These are phyloP conservation scores for Buathra laborator DNA, from an alignment of 2,888 invertebrate genomes.

Conservation along the genomic window DNA sequence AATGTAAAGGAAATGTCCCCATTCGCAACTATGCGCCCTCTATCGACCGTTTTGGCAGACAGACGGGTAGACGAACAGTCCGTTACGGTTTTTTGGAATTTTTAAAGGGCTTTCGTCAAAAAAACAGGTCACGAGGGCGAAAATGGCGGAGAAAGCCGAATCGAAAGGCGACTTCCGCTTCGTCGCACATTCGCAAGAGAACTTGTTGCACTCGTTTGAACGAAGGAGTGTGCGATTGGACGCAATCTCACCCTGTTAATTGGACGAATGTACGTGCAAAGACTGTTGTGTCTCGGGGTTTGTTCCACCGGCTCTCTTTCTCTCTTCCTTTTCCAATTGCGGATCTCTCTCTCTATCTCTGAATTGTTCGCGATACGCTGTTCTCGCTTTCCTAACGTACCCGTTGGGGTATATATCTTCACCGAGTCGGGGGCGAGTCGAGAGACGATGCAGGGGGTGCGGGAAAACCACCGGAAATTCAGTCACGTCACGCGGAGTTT, in stretches of 20 bases:
- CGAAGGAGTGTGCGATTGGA: conserved; percentile 18
- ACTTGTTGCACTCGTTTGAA: conserved; percentile 20
- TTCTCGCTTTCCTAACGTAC: conserved; percentile 16
- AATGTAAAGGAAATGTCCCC: too few relatives aligned
- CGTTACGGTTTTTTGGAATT: too few relatives aligned
- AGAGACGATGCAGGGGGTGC: conserved; percentile 5
- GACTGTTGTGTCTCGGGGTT: neutral
- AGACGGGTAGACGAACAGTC: too few relatives aligned
- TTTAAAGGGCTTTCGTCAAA: too few relatives aligned
- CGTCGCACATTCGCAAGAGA: neutral
- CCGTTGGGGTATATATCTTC: neutral
- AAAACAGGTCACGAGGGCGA: too few relatives aligned
- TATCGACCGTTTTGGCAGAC: too few relatives aligned
- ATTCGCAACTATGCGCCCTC: too few relatives aligned
- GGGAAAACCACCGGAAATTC: conserved; percentile 72
- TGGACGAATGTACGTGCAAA: conserved; percentile 42
- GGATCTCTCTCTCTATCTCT: neutral
- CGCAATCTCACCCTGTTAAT: conserved; percentile 47
- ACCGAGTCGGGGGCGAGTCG: conserved; percentile 10
- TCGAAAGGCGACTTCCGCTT: too few relatives aligned
- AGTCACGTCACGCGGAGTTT: conserved; percentile 76
- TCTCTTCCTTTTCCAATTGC: neutral
- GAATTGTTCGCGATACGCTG: conserved; percentile 1
- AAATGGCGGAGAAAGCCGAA: too few relatives aligned
- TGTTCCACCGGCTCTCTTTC: neutral